A percentile compares a stretch with the other conserved stretches of the same genome.
Evolutionary conservation across 2,888 invertebrate species (phyloP).

Genomic region (Trichacis sp.): DNA sequence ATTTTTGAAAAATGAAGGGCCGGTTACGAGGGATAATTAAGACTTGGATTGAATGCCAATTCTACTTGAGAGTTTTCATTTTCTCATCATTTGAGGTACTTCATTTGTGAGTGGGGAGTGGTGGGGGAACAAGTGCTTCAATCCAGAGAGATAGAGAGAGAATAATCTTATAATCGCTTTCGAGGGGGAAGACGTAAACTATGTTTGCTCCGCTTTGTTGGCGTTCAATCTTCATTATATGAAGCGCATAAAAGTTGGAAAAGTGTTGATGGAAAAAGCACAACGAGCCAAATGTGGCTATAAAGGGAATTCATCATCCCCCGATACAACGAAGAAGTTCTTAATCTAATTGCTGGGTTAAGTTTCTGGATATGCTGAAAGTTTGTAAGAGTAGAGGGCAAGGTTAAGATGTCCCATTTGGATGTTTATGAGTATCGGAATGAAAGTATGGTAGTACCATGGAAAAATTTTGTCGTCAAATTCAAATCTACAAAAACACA

Average conservation of each 20-base stretch:
- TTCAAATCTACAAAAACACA: too few species aligned
- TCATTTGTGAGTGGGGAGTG: constrained; percentile 33
- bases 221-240: constrained; percentile 52
- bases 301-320: not conserved
- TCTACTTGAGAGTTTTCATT: constrained; percentile 16
- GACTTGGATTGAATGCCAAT: not conserved
- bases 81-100: constrained; percentile 20
- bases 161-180: constrained; percentile 48
- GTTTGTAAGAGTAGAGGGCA: too few species aligned
- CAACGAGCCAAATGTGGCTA: constrained; percentile 16
- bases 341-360: too few species aligned
- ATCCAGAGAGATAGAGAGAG: constrained; percentile 29
- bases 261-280: constrained; percentile 18
- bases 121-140: constrained; percentile 25
- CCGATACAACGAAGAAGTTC: not conserved
- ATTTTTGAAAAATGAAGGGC: not conserved
- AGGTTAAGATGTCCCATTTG: too few species aligned
- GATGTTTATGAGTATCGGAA: too few species aligned
- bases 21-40: not conserved
- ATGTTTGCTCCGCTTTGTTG: constrained; percentile 51
- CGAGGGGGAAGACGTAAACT: constrained; percentile 49
- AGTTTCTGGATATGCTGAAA: not conserved
- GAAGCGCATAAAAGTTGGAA: constrained; percentile 25
- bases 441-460: too few species aligned
- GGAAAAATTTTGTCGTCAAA: too few species aligned